Evolutionary conservation across 2,113 vertebrate species (phyloP).

Genomic region (Isichthys henryi): DNA sequence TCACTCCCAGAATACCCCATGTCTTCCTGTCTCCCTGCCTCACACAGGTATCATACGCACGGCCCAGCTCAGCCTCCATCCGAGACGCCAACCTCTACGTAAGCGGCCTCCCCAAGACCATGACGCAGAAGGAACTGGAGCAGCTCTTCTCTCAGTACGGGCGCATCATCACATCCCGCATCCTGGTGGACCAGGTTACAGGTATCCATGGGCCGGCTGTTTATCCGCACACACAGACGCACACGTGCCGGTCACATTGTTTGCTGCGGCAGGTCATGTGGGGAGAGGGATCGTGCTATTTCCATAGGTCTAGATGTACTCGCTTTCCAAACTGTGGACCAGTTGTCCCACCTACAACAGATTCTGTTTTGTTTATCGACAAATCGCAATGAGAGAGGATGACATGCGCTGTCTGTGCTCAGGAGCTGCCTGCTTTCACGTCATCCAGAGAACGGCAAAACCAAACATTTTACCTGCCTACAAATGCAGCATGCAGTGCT

Average conservation of each 20-base stretch:
- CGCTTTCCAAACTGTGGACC: conserved; percentile 22
- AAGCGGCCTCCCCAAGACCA: conserved; percentile 97
- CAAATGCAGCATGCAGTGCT: background rate
- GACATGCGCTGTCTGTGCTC: background rate
- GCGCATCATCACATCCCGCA: conserved; percentile 98
- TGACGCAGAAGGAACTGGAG: conserved; percentile 99
- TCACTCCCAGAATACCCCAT: conserved; percentile 1
- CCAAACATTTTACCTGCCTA: background rate
- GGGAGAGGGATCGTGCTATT: conserved; percentile 19
- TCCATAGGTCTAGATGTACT: background rate
- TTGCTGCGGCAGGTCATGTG: background rate
- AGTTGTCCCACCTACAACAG: conserved; percentile 16
- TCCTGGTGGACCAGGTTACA: conserved; percentile 99
- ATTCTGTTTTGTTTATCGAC: background rate
- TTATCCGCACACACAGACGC: conserved; percentile 14
- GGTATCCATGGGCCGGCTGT: conserved; percentile 69
- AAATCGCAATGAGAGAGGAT: background rate
- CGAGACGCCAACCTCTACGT: conserved; percentile 98
- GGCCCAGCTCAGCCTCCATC: conserved; percentile 97
- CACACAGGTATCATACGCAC: conserved; percentile 89
- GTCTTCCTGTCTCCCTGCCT: conserved; percentile 16
- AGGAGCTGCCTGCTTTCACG: background rate
- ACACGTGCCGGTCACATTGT: background rate
- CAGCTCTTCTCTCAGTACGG: conserved; percentile 99
- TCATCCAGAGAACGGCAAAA: background rate